A percentile compares a stretch with the other conserved stretches of the same genome.
phyloP scores from a whole-genome alignment of 2,797 vertebrate genomes.

The Podarcis lilfordi region DNA sequence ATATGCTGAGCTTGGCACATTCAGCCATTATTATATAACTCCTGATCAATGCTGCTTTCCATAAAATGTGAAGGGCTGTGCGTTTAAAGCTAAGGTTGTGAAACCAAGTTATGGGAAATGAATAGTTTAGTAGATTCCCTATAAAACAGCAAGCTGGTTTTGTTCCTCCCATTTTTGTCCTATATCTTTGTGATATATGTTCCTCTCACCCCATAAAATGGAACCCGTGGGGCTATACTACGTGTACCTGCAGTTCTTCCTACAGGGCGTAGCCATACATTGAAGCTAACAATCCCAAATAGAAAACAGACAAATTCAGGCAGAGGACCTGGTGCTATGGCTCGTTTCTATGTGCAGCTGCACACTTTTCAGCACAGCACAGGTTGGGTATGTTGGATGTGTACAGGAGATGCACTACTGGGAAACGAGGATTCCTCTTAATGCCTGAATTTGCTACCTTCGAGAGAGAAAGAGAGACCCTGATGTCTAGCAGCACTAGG shows the following conservation, averaged over 20 bases:
- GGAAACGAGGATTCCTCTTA: background rate
- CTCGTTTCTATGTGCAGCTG: background rate
- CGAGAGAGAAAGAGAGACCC: too few species aligned
- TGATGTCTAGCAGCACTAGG: background rate
- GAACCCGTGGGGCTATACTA: too few species aligned
- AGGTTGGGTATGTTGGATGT: background rate
- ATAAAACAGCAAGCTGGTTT: background rate
- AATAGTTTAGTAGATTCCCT: background rate
- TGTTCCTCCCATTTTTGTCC: background rate
- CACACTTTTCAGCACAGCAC: background rate
- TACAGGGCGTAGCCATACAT: too few species aligned
- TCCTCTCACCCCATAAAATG: background rate
- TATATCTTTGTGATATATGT: background rate
- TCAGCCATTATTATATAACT: constrained; percentile 35
- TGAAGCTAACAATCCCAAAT: background rate
- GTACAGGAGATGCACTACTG: background rate
- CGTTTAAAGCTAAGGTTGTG: background rate
- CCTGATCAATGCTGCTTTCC: constrained; percentile 35
- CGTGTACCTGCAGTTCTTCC: background rate
- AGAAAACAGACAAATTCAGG: background rate
- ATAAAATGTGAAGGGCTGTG: constrained; percentile 13
- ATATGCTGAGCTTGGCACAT: constrained; percentile 21
- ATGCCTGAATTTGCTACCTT: too few species aligned
- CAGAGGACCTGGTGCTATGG: background rate
- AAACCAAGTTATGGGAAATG: background rate